Evolutionary conservation across 30 jellyfish, hydroid and myxozoan genomes (phyloP).

Genomic region (Hydractinia symbiolongicarpus): DNA sequence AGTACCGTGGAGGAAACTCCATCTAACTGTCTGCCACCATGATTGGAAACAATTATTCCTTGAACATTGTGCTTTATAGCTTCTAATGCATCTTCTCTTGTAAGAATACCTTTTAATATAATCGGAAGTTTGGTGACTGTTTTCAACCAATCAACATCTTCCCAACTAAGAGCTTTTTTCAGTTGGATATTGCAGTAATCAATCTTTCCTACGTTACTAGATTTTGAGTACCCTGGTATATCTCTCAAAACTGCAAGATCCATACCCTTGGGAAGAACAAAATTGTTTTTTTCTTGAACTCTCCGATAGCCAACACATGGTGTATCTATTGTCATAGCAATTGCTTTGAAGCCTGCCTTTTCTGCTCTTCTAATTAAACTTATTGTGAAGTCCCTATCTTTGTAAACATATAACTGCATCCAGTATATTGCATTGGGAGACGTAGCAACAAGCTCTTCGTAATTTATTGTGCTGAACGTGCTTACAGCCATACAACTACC

Average conservation of each 20-base stretch:
- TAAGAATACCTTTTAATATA: slow-evolving; percentile 61
- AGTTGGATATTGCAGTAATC: slow-evolving; percentile 5
- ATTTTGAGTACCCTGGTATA: neutral
- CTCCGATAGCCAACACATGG: slow-evolving; percentile 36
- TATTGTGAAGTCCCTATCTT: slow-evolving; percentile 45
- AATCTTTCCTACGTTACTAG: neutral
- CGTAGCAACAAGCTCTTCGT: slow-evolving; percentile 57
- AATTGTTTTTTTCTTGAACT: slow-evolving; percentile 30
- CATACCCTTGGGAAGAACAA: slow-evolving; percentile 32
- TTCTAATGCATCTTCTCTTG: slow-evolving; percentile 69
- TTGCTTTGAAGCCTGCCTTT: slow-evolving; percentile 73
- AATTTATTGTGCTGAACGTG: slow-evolving; percentile 47
- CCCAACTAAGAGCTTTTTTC: slow-evolving; percentile 37
- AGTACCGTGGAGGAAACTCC: slow-evolving; percentile 82
- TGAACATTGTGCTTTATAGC: slow-evolving; percentile 64
- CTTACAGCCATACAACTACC: slow-evolving; percentile 88
- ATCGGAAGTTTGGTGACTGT: slow-evolving; percentile 51
- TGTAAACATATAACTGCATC: slow-evolving; percentile 77
- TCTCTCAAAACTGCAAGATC: slow-evolving; percentile 32
- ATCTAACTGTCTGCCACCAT: slow-evolving; percentile 94
- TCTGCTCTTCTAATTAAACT: slow-evolving; percentile 78
- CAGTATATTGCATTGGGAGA: slow-evolving; percentile 53
- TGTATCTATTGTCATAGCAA: slow-evolving; percentile 80
- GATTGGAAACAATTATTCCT: slow-evolving; percentile 87
- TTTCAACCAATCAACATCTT: slow-evolving; percentile 59